Base-by-base conservation (phyloP, 2,888 invertebrate genomes). In the Catotricha subobsoleta region DNA sequence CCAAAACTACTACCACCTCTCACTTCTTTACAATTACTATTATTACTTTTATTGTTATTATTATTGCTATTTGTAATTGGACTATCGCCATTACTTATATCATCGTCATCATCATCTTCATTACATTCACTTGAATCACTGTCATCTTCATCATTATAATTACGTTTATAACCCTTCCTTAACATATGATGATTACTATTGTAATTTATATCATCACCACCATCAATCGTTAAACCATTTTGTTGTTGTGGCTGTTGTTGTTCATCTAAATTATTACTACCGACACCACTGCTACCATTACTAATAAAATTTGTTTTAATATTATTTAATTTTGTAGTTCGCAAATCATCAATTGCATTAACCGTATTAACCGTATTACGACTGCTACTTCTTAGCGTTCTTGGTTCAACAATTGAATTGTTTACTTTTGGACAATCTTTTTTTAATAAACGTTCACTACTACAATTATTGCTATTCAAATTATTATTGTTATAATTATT, bases 121-220 rank as follows among this genome's bases (percentile, higher is more conserved):
- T 18, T 40, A 16, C n/a, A 30, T 9, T 39, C 30, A 39, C 39
- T 47, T 43, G 45, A 45, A 42, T 49, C 44, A 54, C 50, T 48
- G 40, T 62, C 61, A 42, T 54, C 54, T 49, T 43, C 44, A 29
- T 33, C 35, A 28, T 35, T 18, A 44, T 33, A 37, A 42, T 36
- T 23, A 34, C 33, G 13, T 33, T 33, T n/a, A n/a, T n/a, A n/a
- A n/a, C n/a, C n/a, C n/a, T n/a, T n/a, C 34, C 34, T 34, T 13
- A 7, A 9, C 3, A 30, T 16, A 30, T 5, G 16, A 15, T 15
- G 4, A 15, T n/a, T n/a, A n/a, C n/a, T n/a, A n/a, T n/a, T n/a
- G n/a, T 30, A 10, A 8, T 30, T 30, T 30, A 16, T n/a, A 25
- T 35, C 35, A 18, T n/a, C 19, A 35, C 10, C 10, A 21, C 4